Conservation (phyloP, 2,888 invertebrate genomes). For the Drosophila pseudotalamancana region DNA sequence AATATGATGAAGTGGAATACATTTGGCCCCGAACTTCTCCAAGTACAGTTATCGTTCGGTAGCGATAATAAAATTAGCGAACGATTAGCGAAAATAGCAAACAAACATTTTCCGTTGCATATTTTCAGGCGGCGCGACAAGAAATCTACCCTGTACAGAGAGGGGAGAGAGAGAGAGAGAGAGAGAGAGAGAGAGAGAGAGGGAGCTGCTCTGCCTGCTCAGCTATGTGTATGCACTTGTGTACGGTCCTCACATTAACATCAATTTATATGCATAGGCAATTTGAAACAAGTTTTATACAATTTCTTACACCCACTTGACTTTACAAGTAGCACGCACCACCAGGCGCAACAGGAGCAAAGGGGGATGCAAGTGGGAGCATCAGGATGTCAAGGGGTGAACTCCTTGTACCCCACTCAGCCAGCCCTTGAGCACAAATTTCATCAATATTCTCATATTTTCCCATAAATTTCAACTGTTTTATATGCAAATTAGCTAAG, state of each 20-base stretch:
- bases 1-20: slow-evolving; percentile 35
- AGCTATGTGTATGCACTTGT: slow-evolving; percentile 32
- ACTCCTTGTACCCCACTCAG: slow-evolving; percentile 6
- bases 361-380: too few relatives aligned
- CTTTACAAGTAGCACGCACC: slow-evolving; percentile 60
- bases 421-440: slow-evolving; percentile 65
- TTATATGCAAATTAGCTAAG: slow-evolving; percentile 84
- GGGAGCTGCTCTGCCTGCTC: slow-evolving; percentile 9
- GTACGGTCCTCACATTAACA: slow-evolving; percentile 82
- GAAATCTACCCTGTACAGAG: slow-evolving; percentile 5
- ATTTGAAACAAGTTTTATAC: slow-evolving; percentile 84
- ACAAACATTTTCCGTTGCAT: slow-evolving; percentile 43
- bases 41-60: slow-evolving; percentile 31
- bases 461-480: slow-evolving; percentile 79
- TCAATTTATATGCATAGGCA: slow-evolving; percentile 85
- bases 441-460: slow-evolving; percentile 78
- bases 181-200: neutral
- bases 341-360: slow-evolving; percentile 14
- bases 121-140: slow-evolving; percentile 42
- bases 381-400: slow-evolving; percentile 51
- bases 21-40: slow-evolving; percentile 31
- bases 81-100: slow-evolving; percentile 37
- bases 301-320: slow-evolving; percentile 84
- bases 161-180: neutral
- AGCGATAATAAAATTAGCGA: slow-evolving; percentile 38